Base-by-base conservation (phyloP, 1,140 invertebrate species). In the Asobara japonica region DNA sequence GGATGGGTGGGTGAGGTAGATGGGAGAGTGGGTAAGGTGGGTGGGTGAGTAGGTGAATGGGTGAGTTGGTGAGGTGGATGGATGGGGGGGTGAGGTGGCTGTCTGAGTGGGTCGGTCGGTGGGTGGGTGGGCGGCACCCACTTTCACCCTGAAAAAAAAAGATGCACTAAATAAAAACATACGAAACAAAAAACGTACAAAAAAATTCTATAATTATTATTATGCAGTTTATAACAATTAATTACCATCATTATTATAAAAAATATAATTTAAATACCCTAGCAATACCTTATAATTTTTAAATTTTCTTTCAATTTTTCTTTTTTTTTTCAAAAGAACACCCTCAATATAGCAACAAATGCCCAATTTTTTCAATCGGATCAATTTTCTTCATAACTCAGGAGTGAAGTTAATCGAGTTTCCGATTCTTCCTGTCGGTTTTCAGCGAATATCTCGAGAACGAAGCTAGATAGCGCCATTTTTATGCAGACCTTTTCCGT, bases 191-290 rank as follows among this genome's bases (percentile, higher is more conserved):
- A 45, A 45, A 45, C 18, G 41, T 56, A 56, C 51, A 56, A 45
- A 45, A 56, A 56, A 27, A 51, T 25, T 56, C 41, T 56, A 56
- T 56, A 56, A 51, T 27, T 56, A 56, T 56, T 56, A 56, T 56
- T 56, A 56, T 25, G 51, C 20, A 56, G 22, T 56, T 25, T 27
- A 56, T 27, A 56, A 56, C 51, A 56, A 25, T 56, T 56, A 27
- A 56, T 56, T 27, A 56, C 18, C 22, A 25, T 27, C 51, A 56
- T 56, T 56, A 56, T 56, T 56, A 56, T 56, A 56, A 56, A 56
- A 56, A 56, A 56, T 56, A 56, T 56, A 56, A 56, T 56, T 56
- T 56, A 25, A 56, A 56, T 27, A 56, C 16, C 31, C 11, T 56
- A 56, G 20, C 20, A 56, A 56, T 56, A 25, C 18, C 20, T 1